Conservation (phyloP, 53 echinoderm and acorn worm genomes). For the Echinarachnius parma region DNA sequence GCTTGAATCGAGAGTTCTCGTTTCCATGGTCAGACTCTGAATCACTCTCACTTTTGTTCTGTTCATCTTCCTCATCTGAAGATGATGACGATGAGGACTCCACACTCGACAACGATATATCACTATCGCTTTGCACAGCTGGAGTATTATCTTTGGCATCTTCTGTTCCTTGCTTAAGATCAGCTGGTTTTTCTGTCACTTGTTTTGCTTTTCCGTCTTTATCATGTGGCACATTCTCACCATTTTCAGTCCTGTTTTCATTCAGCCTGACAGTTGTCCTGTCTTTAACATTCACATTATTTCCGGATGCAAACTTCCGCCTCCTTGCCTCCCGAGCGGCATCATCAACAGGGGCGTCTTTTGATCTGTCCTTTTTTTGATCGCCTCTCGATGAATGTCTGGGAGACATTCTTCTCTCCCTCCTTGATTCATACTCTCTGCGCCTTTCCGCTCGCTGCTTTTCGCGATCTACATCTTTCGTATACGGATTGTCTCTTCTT, state of each 20-base stretch:
- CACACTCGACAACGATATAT: neutral
- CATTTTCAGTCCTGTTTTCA: too few species aligned
- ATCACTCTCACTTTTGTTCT: constrained; percentile 1
- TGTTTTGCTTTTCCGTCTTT: too few species aligned
- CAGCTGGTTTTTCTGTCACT: too few species aligned
- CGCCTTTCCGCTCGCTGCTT: too few species aligned
- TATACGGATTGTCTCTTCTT: neutral
- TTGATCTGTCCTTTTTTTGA: too few species aligned
- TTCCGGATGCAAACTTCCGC: constrained; percentile 12
- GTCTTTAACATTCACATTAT: neutral
- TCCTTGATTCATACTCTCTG: too few species aligned
- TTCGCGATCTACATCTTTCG: too few species aligned
- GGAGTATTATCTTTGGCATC: neutral
- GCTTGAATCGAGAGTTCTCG: constrained; percentile 12
- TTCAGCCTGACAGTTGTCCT: too few species aligned
- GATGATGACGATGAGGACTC: constrained; percentile 30
- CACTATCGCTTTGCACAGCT: constrained; percentile 2
- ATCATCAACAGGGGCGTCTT: neutral
- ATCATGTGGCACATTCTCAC: too few species aligned
- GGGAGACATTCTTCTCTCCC: too few species aligned
- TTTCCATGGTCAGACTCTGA: constrained; percentile 53
- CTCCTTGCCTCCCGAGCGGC: constrained; percentile 12
- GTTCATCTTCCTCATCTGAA: constrained; percentile 55
- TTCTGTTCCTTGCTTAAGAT: too few species aligned
- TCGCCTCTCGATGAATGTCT: too few species aligned